A percentile compares a stretch with the other conserved stretches of the same genome.
phyloP scores from a whole-genome alignment of 1,140 invertebrate species.

The Trichonephila clavata region DNA sequence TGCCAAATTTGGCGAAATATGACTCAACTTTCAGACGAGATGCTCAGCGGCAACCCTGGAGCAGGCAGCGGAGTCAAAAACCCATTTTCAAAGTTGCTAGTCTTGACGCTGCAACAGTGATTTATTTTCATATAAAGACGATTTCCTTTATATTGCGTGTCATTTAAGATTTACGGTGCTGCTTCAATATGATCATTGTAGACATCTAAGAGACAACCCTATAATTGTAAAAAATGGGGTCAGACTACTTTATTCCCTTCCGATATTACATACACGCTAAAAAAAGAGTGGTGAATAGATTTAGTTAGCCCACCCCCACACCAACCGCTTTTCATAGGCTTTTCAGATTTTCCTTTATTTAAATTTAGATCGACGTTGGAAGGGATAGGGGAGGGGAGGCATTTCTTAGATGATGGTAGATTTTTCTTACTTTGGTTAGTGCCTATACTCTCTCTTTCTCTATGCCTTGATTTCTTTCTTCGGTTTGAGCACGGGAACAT shows the following conservation, averaged over 20 bases:
- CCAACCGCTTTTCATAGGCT: constrained; percentile 38
- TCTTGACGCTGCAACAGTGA: constrained; percentile 65
- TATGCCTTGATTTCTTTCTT: constrained; percentile 9
- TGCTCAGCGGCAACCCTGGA: background rate
- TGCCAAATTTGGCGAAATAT: constrained; percentile 53
- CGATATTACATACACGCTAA: constrained; percentile 63
- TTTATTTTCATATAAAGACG: constrained; percentile 77
- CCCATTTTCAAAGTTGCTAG: constrained; percentile 75
- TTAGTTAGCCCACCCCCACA: constrained; percentile 66
- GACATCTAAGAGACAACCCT: constrained; percentile 72
- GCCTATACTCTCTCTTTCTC: background rate
- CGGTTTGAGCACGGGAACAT: background rate
- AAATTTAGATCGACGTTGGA: constrained; percentile 62
- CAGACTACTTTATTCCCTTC: constrained; percentile 69
- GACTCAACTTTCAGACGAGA: background rate
- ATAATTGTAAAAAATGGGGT: constrained; percentile 77
- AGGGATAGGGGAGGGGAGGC: background rate
- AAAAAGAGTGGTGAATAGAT: constrained; percentile 69
- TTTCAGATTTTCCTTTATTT: constrained; percentile 73
- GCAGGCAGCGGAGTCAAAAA: constrained; percentile 69
- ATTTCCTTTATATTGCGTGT: constrained; percentile 76
- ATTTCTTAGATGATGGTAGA: constrained; percentile 48
- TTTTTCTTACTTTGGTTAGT: constrained; percentile 48
- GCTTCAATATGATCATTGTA: constrained; percentile 74
- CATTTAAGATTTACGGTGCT: constrained; percentile 74